A percentile compares a stretch with the other conserved stretches of the same genome.
phyloP scores from a whole-genome alignment of 2,113 vertebrate species.

The Istiophorus platypterus region DNA sequence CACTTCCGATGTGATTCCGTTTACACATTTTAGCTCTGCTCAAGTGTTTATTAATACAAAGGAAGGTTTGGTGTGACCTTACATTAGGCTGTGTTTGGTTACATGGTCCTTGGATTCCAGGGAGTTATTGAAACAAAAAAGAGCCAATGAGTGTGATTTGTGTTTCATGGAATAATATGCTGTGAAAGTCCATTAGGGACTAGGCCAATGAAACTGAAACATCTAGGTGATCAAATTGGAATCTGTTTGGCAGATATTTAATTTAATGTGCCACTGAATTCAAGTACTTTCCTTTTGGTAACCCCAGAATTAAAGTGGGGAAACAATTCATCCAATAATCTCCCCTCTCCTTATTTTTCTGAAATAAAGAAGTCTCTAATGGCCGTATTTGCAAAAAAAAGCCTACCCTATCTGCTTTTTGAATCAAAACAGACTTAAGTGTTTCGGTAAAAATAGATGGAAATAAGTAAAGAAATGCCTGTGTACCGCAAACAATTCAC shows the following conservation, averaged over 20 bases:
- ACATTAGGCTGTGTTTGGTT: slow-evolving; percentile 32
- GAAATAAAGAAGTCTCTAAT: slow-evolving; percentile 48
- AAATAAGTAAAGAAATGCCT: not conserved
- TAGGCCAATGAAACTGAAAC: slow-evolving; percentile 84
- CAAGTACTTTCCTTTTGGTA: slow-evolving; percentile 82
- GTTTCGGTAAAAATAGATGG: slow-evolving; percentile 6
- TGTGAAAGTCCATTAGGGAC: slow-evolving; percentile 81
- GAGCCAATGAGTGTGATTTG: slow-evolving; percentile 81
- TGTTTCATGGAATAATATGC: slow-evolving; percentile 77
- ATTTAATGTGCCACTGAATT: slow-evolving; percentile 85
- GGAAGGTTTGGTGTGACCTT: slow-evolving; percentile 50
- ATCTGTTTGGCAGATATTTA: slow-evolving; percentile 87
- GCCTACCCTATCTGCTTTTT: not conserved
- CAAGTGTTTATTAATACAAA: slow-evolving; percentile 19
- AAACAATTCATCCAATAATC: slow-evolving; percentile 48
- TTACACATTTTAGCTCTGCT: not conserved
- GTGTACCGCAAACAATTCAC: slow-evolving; percentile 2
- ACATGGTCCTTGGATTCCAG: slow-evolving; percentile 40
- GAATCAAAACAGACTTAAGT: slow-evolving; percentile 8
- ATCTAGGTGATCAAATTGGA: slow-evolving; percentile 86
- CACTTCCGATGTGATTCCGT: slow-evolving; percentile 27
- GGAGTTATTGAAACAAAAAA: slow-evolving; percentile 62
- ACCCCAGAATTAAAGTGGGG: slow-evolving; percentile 73
- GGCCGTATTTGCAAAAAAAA: slow-evolving; percentile 23
- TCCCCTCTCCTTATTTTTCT: slow-evolving; percentile 36